Evolutionary conservation across 2,113 vertebrate genomes (phyloP).

Genomic region (Sarotherodon lohbergeri): DNA sequence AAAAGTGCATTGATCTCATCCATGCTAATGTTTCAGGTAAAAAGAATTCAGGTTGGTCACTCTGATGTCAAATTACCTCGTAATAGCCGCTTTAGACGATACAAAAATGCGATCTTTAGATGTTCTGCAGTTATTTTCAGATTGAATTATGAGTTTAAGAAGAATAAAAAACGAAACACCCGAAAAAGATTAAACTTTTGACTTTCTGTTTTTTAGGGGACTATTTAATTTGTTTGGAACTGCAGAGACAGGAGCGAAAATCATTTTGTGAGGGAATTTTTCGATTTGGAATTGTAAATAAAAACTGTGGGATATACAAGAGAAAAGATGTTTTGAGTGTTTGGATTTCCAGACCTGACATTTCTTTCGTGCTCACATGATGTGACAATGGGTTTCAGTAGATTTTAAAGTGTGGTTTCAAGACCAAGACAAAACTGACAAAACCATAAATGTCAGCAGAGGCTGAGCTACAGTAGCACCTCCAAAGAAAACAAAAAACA

Average conservation of each 20-base stretch:
- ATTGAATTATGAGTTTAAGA: neutral
- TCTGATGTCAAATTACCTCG: neutral
- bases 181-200: neutral
- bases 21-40: neutral
- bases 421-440: neutral
- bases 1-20: neutral
- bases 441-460: neutral
- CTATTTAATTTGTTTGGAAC: neutral
- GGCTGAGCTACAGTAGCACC: neutral
- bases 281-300: neutral
- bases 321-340: neutral
- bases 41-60: neutral
- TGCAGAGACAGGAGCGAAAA: neutral
- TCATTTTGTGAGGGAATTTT: neutral
- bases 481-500: neutral
- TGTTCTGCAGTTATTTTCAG: neutral
- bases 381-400: neutral
- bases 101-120: neutral
- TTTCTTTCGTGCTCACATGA: neutral
- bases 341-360: neutral
- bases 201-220: neutral
- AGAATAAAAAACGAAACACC: neutral
- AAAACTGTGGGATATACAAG: neutral
- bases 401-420: neutral
- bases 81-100: neutral